Evolutionary conservation across 2,888 invertebrate species (phyloP), one percentile per base, ranked within the genome.

Genomic region (Trachelus stipa): DNA sequence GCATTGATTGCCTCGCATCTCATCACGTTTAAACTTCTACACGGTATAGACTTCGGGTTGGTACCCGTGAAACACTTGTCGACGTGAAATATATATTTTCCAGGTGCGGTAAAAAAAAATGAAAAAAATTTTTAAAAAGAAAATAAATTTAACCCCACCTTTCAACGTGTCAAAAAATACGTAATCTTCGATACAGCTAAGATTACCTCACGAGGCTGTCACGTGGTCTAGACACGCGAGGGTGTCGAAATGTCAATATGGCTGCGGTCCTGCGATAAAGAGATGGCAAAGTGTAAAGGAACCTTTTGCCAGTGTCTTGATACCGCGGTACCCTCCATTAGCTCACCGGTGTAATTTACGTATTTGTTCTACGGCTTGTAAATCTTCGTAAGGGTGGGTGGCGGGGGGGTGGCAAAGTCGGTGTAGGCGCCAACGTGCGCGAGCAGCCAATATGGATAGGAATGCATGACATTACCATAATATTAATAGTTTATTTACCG

Each of bases 401-500:
- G 82, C 85, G 83, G 81, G 87, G 87, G 85, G 83, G 80, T 82
- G 80, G 82, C 78, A 76, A 84, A 83, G 82, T 82, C 81, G 81
- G 80, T 79, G 79, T 84, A 78, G 82, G 82, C 85, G 85, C 86
- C 85, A 81, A 80, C 76, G 76, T 79, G 81, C 69, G 77, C 78
- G 80, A 82, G 79, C 75, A 89, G 87, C 91, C 91, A 91, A 91
- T 91, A 91, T 91, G 91, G 91, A 91, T 91, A 91, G 91, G 91
- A 91, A 91, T 91, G 91, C 90, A 87, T 89, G 90, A 90, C 88
- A 88, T 89, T 90, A 89, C 89, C 90, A 90, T 90, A 91, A 91
- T 90, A 91, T 91, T 91, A 91, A 91, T 91, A 91, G 91, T 91
- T 91, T 91, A 91, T 91, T 91, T 91, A 91, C 90, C 88, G 86